Percentiles rank a stretch among this genome's conserved stretches.
Evolutionary conservation across 2,797 vertebrate genomes (phyloP).

Genomic region (Kryptopterus vitreolus): DNA sequence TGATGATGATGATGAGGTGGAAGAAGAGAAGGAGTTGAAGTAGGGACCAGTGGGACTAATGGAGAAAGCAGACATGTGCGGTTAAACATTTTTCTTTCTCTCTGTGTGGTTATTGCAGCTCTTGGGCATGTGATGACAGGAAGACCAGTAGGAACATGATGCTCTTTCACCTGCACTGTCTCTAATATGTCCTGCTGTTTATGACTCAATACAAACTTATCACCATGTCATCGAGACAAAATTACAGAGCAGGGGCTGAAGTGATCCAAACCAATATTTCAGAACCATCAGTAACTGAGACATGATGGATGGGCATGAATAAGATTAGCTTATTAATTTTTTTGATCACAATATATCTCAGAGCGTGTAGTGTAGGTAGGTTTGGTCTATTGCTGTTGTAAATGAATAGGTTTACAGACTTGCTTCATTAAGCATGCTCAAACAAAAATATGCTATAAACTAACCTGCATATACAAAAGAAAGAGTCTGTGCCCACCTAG

Average conservation of each 20-base stretch:
- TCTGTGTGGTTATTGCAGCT: constrained; percentile 22
- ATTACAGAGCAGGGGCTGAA: neutral
- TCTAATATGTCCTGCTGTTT: constrained; percentile 6
- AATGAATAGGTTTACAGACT: no score
- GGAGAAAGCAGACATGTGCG: neutral
- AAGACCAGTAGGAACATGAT: constrained; percentile 36
- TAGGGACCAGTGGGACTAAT: constrained; percentile 27
- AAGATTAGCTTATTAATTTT: neutral
- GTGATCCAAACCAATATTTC: neutral
- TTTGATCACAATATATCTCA: neutral
- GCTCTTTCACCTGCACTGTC: constrained; percentile 45
- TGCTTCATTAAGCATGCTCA: no score
- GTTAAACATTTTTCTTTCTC: constrained; percentile 17
- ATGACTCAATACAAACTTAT: constrained; percentile 41
- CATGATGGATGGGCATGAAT: neutral
- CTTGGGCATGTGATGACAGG: constrained; percentile 46
- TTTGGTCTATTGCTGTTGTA: no score
- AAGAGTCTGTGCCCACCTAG: no score
- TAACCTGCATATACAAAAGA: no score
- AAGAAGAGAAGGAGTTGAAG: constrained; percentile 27
- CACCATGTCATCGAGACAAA: constrained; percentile 49
- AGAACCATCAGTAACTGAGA: neutral
- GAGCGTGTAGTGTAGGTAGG: no score
- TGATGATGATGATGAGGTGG: neutral
- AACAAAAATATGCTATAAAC: no score